Conservation (phyloP, 2,888 invertebrate genomes). For the Thalpophila matura region DNA sequence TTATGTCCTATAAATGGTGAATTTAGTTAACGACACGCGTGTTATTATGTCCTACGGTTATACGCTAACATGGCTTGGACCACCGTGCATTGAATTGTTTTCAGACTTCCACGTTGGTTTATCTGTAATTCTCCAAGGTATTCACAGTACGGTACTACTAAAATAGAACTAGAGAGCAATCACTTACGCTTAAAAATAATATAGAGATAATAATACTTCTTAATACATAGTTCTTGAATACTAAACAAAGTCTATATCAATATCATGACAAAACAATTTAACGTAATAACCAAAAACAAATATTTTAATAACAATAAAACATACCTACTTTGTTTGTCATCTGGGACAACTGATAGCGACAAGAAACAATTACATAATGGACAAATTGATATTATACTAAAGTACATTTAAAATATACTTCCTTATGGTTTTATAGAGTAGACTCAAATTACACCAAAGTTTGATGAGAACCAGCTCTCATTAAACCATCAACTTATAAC, state of each 20-base stretch:
- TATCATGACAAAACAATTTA: background rate
- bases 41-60: no score
- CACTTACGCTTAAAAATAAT: background rate
- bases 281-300: constrained; percentile 6
- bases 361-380: constrained; percentile 18
- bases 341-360: constrained; percentile 17
- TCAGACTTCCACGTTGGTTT: no score
- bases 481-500: background rate
- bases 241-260: constrained; percentile 1
- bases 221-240: constrained; percentile 3
- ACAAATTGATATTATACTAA: background rate
- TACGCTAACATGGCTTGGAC: no score
- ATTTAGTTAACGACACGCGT: no score
- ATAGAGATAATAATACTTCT: background rate
- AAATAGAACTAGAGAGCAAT: no score
- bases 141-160: no score
- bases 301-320: constrained; percentile 1
- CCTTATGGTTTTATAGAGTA: background rate
- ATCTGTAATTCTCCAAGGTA: no score
- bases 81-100: no score
- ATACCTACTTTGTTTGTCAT: constrained; percentile 4
- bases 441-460: background rate
- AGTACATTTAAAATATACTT: background rate
- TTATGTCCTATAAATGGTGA: no score
- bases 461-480: background rate